Evolutionary conservation across 2,888 invertebrate genomes (phyloP).

Genomic region (Liodrosophila aerea): DNA sequence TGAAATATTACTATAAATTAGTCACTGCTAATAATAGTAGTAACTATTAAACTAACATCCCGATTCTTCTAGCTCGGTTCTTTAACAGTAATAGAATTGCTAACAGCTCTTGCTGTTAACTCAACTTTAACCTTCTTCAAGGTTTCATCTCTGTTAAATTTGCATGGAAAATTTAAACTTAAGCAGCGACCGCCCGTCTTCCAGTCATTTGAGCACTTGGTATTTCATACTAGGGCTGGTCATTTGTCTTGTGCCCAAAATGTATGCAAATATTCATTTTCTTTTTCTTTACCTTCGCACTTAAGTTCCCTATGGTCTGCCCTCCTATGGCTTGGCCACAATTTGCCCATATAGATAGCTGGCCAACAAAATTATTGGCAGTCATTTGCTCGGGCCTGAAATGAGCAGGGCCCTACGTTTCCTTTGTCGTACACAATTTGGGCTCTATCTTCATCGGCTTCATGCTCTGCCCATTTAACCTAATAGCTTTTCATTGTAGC

Average conservation of each 20-base stretch:
- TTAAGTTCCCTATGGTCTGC: constrained; percentile 19
- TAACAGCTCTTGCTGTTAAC: too few relatives aligned
- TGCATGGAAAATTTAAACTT: too few relatives aligned
- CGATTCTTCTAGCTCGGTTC: too few relatives aligned
- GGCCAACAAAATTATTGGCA: constrained; percentile 33
- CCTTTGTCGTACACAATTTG: constrained; percentile 11
- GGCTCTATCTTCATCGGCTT: constrained; percentile 16
- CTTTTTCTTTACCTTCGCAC: constrained; percentile 27
- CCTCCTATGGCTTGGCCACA: constrained; percentile 21
- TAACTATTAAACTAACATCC: too few relatives aligned
- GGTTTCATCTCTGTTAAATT: too few relatives aligned
- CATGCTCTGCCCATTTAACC: constrained; percentile 43
- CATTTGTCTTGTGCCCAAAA: constrained; percentile 7
- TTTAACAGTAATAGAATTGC: too few relatives aligned
- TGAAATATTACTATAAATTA: too few relatives aligned
- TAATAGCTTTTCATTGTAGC: constrained; percentile 65
- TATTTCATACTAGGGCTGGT: constrained; percentile 10
- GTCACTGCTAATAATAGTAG: too few relatives aligned
- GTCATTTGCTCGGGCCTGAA: constrained; percentile 39
- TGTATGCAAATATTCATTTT: constrained; percentile 16
- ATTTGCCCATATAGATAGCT: constrained; percentile 32
- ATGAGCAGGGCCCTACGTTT: constrained; percentile 14
- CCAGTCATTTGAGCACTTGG: background rate
- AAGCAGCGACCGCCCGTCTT: too few relatives aligned
- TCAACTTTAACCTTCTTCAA: too few relatives aligned